Evolutionary conservation across 2,888 invertebrate species (phyloP), one percentile per base, ranked within the genome.

Genomic region (Noctuana brunneofusca): DNA sequence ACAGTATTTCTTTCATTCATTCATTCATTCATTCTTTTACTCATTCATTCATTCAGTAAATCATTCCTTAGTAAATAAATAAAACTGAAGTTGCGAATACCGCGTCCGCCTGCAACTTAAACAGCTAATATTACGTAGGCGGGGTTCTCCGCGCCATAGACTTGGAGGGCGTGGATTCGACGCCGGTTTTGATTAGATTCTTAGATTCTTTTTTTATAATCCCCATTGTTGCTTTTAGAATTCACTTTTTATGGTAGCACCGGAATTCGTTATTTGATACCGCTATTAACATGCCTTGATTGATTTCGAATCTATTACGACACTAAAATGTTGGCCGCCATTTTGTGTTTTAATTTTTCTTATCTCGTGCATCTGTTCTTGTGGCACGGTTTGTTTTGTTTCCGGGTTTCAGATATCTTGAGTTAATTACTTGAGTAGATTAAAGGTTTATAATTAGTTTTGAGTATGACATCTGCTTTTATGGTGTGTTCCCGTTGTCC

Each of bases 151-250:
- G 72, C 71, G 69, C 75, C 75, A 75, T 72, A 72, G 71, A 71
- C 65, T 67, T 74, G 58, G 70, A 76, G 75, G 87, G 89, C 89
- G 89, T 84, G 78, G 70, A 74, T 65, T 73, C 66, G 78, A 83
- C 79, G 80, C 84, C 76, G 74, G 80, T 81, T 83, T 83, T 85
- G 87, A 89, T 88, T 88, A 88, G 81, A 85, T 84, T 85, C 84
- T 63, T 83, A 79, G 75, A 80, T 83, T 80, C 78, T 78, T 77
- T 72, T 74, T 81, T 81, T 78, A 76, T 78, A 81, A 79, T 81
- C 81, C 81, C 80, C 78, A 78, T 80, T 82, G 73, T 73, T 73
- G 70, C 64, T 66, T 66, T 67, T 58, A 67, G 68, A 68, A 68
- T 66, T 68, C 24, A 58, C 69, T 70, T 73, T 73, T 73, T 73